These are phyloP conservation scores for Ochropleura plecta DNA, from an alignment of 2,888 invertebrate genomes.

Conservation along the genomic window DNA sequence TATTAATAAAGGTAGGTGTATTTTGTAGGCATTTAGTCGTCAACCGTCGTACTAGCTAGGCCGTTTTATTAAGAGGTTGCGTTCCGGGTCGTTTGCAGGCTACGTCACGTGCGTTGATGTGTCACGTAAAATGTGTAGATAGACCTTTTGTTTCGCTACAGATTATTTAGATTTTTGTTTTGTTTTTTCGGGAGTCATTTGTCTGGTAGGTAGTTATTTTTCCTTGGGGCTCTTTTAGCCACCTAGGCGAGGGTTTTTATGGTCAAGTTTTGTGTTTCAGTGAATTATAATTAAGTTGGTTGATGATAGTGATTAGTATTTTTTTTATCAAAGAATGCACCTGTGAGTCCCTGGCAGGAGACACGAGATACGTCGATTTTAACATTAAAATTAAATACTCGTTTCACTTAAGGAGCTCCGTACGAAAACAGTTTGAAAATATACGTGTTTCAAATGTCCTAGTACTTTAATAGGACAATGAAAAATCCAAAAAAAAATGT, in stretches of 20 bases:
- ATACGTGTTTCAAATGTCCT: no score
- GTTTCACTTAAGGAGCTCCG: no score
- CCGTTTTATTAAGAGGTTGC: slow-evolving; percentile 34
- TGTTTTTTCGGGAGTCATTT: neutral
- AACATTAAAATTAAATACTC: no score
- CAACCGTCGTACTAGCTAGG: slow-evolving; percentile 21
- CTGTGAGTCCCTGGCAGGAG: no score
- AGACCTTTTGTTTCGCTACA: slow-evolving; percentile 19
- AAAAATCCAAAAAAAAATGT: no score
- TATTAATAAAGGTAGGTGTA: slow-evolving; percentile 39
- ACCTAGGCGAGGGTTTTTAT: neutral
- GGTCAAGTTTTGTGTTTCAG: neutral
- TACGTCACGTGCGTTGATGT: slow-evolving; percentile 31
- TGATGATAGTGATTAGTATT: neutral
- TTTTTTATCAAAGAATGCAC: neutral
- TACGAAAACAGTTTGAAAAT: no score
- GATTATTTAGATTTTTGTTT: slow-evolving; percentile 20
- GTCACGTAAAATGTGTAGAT: no score
- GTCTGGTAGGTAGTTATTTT: neutral
- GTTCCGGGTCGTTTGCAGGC: slow-evolving; percentile 10
- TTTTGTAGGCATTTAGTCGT: slow-evolving; percentile 52
- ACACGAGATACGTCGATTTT: no score
- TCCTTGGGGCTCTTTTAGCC: neutral
- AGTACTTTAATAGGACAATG: no score
- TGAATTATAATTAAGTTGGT: neutral